phyloP scores from a whole-genome alignment of 2,888 invertebrate genomes.

The Paralinhomoeus sp. region DNA sequence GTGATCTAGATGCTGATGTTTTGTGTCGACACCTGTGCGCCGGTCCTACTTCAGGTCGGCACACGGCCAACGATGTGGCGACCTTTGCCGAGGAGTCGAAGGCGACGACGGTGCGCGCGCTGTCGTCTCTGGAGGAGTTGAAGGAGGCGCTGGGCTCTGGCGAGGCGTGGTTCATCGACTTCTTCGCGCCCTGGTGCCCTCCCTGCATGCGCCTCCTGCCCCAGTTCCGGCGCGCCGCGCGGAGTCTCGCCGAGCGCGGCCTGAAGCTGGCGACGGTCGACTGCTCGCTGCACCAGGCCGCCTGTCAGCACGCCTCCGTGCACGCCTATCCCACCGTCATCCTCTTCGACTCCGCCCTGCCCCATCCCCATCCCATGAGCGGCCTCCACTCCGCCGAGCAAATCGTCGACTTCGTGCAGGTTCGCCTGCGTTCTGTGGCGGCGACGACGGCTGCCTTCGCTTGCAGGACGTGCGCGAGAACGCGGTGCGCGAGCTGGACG shows the following conservation, averaged over 20 bases:
- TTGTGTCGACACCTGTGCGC: no score
- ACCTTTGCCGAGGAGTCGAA: slow-evolving; percentile 42
- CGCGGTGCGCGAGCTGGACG: no score
- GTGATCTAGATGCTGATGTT: no score
- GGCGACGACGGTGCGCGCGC: slow-evolving; percentile 25
- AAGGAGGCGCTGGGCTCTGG: slow-evolving; percentile 16
- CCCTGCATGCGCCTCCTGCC: slow-evolving; percentile 47
- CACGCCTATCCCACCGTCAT: slow-evolving; percentile 43
- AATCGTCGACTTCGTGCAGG: no score
- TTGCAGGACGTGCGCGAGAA: no score
- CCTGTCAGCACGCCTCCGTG: slow-evolving; percentile 31
- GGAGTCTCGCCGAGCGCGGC: slow-evolving; percentile 20
- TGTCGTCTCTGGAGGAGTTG: slow-evolving; percentile 28
- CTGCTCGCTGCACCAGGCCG: slow-evolving; percentile 39
- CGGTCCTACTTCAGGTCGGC: slow-evolving; percentile 30
- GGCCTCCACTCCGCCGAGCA: no score
- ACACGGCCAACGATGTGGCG: slow-evolving; percentile 32
- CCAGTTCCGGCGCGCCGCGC: slow-evolving; percentile 42
- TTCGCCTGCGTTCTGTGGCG: no score
- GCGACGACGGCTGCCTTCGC: no score
- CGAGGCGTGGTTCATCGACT: slow-evolving; percentile 44
- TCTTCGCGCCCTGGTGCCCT: slow-evolving; percentile 56
- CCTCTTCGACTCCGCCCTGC: slow-evolving; percentile 34
- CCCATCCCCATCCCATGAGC: no score
- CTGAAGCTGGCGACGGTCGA: slow-evolving; percentile 41